Conservation (phyloP, 64 coral and sea anemone genomes). For the Pachyseris speciosa region DNA sequence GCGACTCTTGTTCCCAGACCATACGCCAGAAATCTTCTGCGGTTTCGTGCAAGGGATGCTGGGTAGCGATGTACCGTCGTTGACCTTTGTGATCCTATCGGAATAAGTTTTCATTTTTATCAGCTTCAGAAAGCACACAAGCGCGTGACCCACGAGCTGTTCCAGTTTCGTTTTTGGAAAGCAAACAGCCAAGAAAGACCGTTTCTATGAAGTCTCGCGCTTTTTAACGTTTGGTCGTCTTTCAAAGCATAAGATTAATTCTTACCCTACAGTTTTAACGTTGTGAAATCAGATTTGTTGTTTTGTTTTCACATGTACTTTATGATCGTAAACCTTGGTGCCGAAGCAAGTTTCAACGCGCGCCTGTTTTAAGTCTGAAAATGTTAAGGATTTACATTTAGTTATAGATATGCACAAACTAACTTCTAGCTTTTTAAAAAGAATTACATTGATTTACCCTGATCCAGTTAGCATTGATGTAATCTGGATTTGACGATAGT, state of each 20-base stretch:
- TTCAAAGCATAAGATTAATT: no score
- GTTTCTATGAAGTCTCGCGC: no score
- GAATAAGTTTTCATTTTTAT: not conserved
- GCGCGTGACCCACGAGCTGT: no score
- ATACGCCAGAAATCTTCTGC: slow-evolving; percentile 91
- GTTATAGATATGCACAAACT: no score
- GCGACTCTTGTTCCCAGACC: slow-evolving; percentile 81
- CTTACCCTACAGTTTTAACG: no score
- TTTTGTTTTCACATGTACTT: not conserved
- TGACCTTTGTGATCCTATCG: slow-evolving; percentile 91
- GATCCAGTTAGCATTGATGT: slow-evolving; percentile 90
- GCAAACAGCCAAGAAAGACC: no score
- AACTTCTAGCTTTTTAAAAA: not conserved
- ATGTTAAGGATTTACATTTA: no score
- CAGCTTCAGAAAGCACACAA: not conserved
- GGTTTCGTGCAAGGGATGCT: slow-evolving; percentile 88
- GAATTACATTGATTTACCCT: slow-evolving; percentile 5
- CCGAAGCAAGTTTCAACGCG: no score
- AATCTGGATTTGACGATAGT: slow-evolving; percentile 75
- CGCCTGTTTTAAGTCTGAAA: no score
- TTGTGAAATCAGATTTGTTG: not conserved
- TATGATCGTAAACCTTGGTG: no score
- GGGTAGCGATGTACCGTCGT: slow-evolving; percentile 85
- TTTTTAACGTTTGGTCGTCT: no score
- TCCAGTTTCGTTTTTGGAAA: no score